Conservation (phyloP, 2,797 vertebrate species). For the Huso huso region DNA sequence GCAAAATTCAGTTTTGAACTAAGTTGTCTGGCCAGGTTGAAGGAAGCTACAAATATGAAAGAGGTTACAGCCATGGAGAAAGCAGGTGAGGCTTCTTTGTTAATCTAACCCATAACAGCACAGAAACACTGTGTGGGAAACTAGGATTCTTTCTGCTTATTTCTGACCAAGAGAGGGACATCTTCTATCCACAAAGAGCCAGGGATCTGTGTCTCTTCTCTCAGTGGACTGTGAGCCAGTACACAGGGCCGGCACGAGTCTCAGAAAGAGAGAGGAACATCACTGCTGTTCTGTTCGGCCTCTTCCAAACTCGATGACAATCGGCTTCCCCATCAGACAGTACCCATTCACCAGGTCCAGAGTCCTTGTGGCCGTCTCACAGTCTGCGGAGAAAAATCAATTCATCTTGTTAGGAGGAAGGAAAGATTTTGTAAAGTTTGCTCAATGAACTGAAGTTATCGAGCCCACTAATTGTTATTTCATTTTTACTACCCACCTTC, state of each 20-base stretch:
- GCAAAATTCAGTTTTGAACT: too few relatives aligned
- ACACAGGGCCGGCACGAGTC: background rate
- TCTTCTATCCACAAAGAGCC: background rate
- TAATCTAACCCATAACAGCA: too few relatives aligned
- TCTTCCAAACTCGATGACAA: conserved; percentile 81
- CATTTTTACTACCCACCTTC: too few relatives aligned
- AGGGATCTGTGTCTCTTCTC: background rate
- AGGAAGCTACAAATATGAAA: too few relatives aligned
- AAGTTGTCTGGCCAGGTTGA: too few relatives aligned
- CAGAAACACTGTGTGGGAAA: background rate
- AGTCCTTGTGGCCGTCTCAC: conserved; percentile 57
- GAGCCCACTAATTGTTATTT: too few relatives aligned
- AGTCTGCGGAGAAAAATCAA: conserved; percentile 51
- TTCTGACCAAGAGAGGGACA: background rate
- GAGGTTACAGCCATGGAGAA: too few relatives aligned
- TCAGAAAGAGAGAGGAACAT: background rate
- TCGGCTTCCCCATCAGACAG: conserved; percentile 69
- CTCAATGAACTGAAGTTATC: too few relatives aligned
- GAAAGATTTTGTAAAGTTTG: too few relatives aligned
- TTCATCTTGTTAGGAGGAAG: too few relatives aligned
- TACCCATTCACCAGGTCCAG: conserved; percentile 74
- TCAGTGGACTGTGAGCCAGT: background rate
- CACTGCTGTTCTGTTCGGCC: conserved; percentile 36
- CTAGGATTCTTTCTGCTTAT: background rate
- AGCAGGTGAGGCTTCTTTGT: too few relatives aligned